These are phyloP conservation scores for Trididemnum clinides DNA, from an alignment of 23 tunicate genomes.

Conservation along the genomic window DNA sequence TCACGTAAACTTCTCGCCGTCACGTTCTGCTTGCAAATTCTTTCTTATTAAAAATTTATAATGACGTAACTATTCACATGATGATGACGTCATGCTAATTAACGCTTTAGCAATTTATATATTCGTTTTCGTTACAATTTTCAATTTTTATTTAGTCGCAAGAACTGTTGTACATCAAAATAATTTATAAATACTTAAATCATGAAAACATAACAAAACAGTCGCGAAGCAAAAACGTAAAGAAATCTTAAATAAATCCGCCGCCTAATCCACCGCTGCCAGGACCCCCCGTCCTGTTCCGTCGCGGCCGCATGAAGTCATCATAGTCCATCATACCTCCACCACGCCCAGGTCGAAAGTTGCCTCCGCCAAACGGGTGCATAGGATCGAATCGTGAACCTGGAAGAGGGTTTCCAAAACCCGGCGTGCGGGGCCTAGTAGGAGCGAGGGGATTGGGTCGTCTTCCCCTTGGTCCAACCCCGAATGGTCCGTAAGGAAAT, in stretches of 20 bases:
- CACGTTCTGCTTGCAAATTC: too few species aligned
- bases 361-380: conserved; percentile 65
- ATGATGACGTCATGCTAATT: too few species aligned
- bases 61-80: too few species aligned
- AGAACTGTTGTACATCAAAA: too few species aligned
- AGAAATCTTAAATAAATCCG: conserved; percentile 18
- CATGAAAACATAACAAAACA: too few species aligned
- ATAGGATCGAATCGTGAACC: conserved; percentile 92
- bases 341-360: conserved; percentile 72
- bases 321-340: conserved; percentile 89
- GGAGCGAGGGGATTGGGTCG: conserved; percentile 50
- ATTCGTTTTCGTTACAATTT: too few species aligned
- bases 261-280: conserved; percentile 20
- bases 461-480: conserved; percentile 18
- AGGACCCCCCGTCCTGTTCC: background rate
- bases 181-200: too few species aligned
- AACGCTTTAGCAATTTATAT: too few species aligned
- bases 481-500: conserved; percentile 90
- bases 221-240: background rate
- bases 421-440: conserved; percentile 26
- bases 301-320: background rate
- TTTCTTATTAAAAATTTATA: too few species aligned
- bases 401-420: conserved; percentile 80
- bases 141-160: too few species aligned
- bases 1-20: too few species aligned